These are phyloP conservation scores for Unio pictorum DNA, from an alignment of 2,888 invertebrate genomes.

Conservation along the genomic window DNA sequence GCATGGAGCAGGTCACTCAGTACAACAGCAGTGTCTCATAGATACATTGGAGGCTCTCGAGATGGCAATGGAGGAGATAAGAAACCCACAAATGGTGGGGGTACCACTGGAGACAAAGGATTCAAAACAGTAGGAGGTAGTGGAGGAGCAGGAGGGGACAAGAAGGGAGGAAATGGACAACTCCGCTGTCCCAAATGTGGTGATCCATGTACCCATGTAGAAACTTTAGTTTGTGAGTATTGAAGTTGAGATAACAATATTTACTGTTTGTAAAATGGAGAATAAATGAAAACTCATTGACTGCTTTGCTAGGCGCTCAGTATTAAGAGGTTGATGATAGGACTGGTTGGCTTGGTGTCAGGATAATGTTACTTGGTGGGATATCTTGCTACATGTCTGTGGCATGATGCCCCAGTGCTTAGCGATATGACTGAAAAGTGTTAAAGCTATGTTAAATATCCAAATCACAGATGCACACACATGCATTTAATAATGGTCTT, in stretches of 20 bases:
- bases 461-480: too few species aligned
- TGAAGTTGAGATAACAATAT: background rate
- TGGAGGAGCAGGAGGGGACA: constrained; percentile 67
- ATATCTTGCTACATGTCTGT: too few species aligned
- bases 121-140: constrained; percentile 8
- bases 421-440: too few species aligned
- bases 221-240: constrained; percentile 79
- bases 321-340: too few species aligned
- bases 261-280: background rate
- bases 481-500: too few species aligned
- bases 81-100: constrained; percentile 6
- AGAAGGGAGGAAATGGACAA: constrained; percentile 66
- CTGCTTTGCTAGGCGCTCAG: background rate
- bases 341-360: too few species aligned
- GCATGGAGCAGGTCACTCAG: too few species aligned
- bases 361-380: too few species aligned
- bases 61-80: constrained; percentile 15
- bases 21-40: too few species aligned
- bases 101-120: background rate
- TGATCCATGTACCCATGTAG: constrained; percentile 76
- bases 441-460: too few species aligned
- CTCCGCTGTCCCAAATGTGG: constrained; percentile 93
- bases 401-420: too few species aligned
- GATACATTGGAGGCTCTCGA: constrained; percentile 11
- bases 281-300: background rate